Evolutionary conservation across 1,140 invertebrate genomes (phyloP), one percentile per base, ranked within the genome.

Genomic region (Sitodiplosis mosellana): DNA sequence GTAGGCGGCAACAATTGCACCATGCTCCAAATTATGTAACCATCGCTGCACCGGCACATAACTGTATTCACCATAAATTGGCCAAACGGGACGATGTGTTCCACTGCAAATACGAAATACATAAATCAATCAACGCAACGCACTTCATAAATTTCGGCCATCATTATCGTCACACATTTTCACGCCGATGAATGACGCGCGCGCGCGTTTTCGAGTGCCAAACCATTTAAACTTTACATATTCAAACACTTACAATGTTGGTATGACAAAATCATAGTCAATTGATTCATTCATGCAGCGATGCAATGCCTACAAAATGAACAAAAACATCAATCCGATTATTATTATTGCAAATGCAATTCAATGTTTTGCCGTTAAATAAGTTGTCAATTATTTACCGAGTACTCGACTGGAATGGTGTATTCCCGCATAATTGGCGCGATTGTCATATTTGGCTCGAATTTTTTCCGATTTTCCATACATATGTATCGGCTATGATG

Each of bases 11-110:
- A 87, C 81, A 36, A 91, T 69, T 3, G 78, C 79, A 46, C 88
- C 87, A 63, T 91, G 87, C 73, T 90, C 87, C 33, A 91, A 65
- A 63, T 74, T 87, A 56, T 89, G 85, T 7, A 91, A 51, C 82
- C 86, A 92, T 54, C 88, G 66, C 60, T 92, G 86, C 45, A 65
- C 71, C 7, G 88, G 88, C 36, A 90, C 49, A 65, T 79, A 91
- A 47, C 66, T 70, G 59, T 91, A 91, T 62, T 85, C 81, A 36
- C 88, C 88, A 65, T 82, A 92, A 41, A 72, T 66, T 10, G 86
- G 77, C 77, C 86, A 88, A 11, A 86, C 62, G 20, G 85, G 83
- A 54, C 87, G 73, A 64, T 87, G 86, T 27, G 74, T 62, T 33
- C 86, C 87, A 67, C 84, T 88, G 56, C 14, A 74, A 71, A n/a